These are phyloP conservation scores for Lasaia peninsularis DNA, from an alignment of 1,140 invertebrate genomes.

Conservation along the genomic window DNA sequence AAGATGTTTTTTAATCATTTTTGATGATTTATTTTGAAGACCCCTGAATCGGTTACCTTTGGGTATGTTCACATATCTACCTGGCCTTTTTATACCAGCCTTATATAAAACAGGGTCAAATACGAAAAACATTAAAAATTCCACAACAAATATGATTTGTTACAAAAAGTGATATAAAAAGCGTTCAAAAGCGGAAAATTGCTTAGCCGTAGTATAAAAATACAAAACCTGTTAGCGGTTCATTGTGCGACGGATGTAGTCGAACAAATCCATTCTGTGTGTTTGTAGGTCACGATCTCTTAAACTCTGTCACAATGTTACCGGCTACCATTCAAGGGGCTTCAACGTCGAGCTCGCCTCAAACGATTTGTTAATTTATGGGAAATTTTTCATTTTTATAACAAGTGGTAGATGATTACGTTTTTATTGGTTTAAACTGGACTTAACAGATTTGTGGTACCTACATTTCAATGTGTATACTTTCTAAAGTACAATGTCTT, in stretches of 20 bases:
- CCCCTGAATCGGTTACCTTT: too few species aligned
- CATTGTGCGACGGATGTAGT: neutral
- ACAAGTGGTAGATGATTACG: neutral
- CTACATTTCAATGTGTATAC: too few species aligned
- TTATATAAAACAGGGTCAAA: too few species aligned
- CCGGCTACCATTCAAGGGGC: neutral
- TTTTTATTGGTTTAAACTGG: neutral
- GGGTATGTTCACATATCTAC: too few species aligned
- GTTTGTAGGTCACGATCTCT: slow-evolving; percentile 10
- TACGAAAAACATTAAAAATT: too few species aligned
- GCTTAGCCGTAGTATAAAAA: slow-evolving; percentile 1
- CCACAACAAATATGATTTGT: too few species aligned
- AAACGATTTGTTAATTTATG: neutral
- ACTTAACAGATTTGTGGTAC: too few species aligned
- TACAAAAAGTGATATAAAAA: slow-evolving; percentile 1
- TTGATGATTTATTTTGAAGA: too few species aligned
- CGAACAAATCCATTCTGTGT: slow-evolving; percentile 9
- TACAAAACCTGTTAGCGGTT: neutral
- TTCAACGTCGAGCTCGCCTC: neutral
- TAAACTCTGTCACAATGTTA: slow-evolving; percentile 1
- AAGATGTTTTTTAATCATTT: too few species aligned
- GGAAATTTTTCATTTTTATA: neutral
- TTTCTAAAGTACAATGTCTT: too few species aligned
- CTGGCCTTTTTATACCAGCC: too few species aligned
- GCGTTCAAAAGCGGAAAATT: slow-evolving; percentile 6